Base-by-base conservation (phyloP, 1,140 invertebrate species). In the Rhagoletis zephyria region DNA sequence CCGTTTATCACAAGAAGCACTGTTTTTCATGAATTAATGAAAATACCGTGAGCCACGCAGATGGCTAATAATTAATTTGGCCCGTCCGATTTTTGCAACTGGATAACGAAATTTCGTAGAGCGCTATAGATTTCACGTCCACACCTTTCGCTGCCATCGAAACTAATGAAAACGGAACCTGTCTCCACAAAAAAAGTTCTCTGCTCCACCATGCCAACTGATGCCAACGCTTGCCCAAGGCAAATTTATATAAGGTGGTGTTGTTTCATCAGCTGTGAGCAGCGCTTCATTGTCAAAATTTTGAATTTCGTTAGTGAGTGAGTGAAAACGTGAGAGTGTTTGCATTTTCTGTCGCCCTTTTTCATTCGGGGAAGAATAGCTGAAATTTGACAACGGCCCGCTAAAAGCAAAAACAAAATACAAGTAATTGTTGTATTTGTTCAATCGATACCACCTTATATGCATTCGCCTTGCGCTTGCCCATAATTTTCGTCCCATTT, bases 141-240 rank as follows among this genome's bases (percentile, higher is more conserved):
- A 88, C 87, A 89, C 85, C 70, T 87, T 59, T 14, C 60, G 51
- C 77, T 88, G 85, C 85, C 88, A 89, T n/a, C 87, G 88, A 85
- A 87, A 89, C 88, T 88, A 89, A 89, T 89, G 87, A 89, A 88
- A 87, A 70, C 67, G 86, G 56, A 87, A 87, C 67, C n/a, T 40
- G 65, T 86, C 14, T 86, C 64, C 64, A 67, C 10, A 19, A 67
- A 40, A 19, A 12, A 67, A 19, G 30, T 64, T 64, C 6, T 64
- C 16, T 64, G 63, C 63, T 64, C 65, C 65, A 70, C 65, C 19
- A 70, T 70, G 40, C 30, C 40, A 30, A 30, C 30, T n/a, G n/a
- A n/a, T n/a, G n/a, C n/a, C n/a, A n/a, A n/a, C n/a, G n/a, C n/a
- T n/a, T n/a, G n/a, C 61, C 9, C 61, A 63, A 63, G 61, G 61